These are phyloP conservation scores for Polietes domitor DNA, from an alignment of 2,888 invertebrate species.

Conservation along the genomic window DNA sequence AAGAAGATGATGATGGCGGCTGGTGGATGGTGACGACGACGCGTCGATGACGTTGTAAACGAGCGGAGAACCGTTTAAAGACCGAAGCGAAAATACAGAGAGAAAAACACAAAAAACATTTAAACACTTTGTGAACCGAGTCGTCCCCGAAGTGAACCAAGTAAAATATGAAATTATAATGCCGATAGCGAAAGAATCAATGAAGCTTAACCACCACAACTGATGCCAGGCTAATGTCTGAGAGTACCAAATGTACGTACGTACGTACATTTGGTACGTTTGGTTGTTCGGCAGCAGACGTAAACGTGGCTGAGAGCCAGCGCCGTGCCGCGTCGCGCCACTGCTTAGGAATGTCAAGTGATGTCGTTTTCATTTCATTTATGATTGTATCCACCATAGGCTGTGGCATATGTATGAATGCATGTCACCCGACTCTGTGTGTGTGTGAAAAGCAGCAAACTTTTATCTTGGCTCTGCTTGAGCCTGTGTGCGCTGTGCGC, in stretches of 20 bases:
- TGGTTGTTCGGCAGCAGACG: no score
- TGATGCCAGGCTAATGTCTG: slow-evolving; percentile 31
- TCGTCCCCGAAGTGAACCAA: slow-evolving; percentile 37
- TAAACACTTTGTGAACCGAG: slow-evolving; percentile 37
- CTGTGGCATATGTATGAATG: not conserved
- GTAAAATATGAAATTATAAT: slow-evolving; percentile 56
- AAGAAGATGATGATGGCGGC: not conserved
- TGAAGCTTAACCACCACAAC: slow-evolving; percentile 58
- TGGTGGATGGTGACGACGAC: slow-evolving; percentile 36
- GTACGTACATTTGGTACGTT: no score
- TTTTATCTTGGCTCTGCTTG: no score
- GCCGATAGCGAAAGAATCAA: slow-evolving; percentile 63
- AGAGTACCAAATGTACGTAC: no score
- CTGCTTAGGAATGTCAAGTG: slow-evolving; percentile 63
- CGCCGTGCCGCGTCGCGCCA: not conserved
- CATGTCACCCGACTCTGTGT: not conserved
- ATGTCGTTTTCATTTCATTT: slow-evolving; percentile 66
- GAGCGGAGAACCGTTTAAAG: slow-evolving; percentile 44
- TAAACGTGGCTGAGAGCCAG: not conserved
- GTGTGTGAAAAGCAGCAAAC: not conserved
- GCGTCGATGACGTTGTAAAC: slow-evolving; percentile 13
- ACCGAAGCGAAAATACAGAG: slow-evolving; percentile 27
- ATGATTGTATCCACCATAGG: slow-evolving; percentile 37
- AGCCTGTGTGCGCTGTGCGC: not conserved
- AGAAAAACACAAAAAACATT: slow-evolving; percentile 18